phyloP scores from a whole-genome alignment of 2,797 vertebrate genomes.

The Loriculus beryllinus region DNA sequence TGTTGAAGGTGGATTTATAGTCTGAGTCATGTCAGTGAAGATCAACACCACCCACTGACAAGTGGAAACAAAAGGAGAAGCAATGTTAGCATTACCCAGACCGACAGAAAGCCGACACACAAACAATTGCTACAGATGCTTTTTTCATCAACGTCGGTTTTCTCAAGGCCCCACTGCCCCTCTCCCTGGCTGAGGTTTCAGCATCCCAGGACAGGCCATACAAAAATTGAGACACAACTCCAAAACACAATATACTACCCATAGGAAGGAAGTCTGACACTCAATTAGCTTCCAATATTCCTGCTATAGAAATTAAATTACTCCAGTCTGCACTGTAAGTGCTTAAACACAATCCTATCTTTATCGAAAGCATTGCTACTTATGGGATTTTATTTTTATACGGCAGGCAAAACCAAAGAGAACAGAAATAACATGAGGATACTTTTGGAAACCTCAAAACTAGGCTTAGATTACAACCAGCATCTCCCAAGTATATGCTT shows the following conservation, averaged over 20 bases:
- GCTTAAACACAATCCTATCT: neutral
- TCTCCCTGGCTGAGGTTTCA: neutral
- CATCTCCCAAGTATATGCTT: neutral
- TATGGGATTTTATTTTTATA: constrained; percentile 47
- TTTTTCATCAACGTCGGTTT: constrained; percentile 5
- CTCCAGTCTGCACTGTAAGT: neutral
- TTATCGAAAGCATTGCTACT: constrained; percentile 16
- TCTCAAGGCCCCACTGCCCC: neutral
- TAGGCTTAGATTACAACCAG: constrained; percentile 14
- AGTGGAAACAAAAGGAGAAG: constrained; percentile 23
- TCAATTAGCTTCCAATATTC: neutral
- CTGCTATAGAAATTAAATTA: neutral
- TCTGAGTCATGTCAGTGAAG: neutral
- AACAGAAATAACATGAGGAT: constrained; percentile 28
- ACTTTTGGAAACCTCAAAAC: constrained; percentile 33
- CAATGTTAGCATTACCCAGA: neutral
- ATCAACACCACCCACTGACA: neutral
- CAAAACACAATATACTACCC: constrained; percentile 14
- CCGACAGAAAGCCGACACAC: neutral
- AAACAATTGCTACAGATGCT: neutral
- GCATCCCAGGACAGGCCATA: neutral
- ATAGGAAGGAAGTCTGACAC: constrained; percentile 37
- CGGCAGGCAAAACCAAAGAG: constrained; percentile 1
- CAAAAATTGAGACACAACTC: neutral
- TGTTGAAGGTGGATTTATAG: neutral